A percentile compares a stretch with the other conserved stretches of the same genome.
Evolutionary conservation across 2,797 vertebrate genomes (phyloP).

Genomic region (Lycodopsis pacificus): DNA sequence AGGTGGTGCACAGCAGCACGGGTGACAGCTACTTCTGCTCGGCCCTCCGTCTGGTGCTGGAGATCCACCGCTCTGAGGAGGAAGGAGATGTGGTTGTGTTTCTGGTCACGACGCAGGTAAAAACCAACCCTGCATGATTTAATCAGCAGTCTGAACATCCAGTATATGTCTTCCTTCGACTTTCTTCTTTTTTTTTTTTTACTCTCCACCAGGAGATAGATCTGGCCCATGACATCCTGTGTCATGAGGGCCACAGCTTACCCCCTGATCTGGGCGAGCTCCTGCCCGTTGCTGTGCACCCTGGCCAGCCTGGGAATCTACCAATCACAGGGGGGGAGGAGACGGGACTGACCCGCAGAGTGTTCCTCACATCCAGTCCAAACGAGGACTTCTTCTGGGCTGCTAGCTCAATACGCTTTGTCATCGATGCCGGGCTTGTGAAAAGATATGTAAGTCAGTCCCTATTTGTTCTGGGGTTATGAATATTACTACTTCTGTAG

Average conservation of each 20-base stretch:
- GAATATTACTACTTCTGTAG: neutral
- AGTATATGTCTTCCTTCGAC: constrained; percentile 13
- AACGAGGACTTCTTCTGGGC: constrained; percentile 88
- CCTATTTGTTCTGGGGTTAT: neutral
- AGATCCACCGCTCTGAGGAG: constrained; percentile 87
- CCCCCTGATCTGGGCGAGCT: constrained; percentile 84
- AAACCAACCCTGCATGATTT: neutral
- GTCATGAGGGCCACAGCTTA: constrained; percentile 81
- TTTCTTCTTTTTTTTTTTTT: neutral
- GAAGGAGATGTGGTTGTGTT: constrained; percentile 88
- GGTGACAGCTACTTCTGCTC: constrained; percentile 83
- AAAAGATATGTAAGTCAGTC: constrained; percentile 82
- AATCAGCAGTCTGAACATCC: neutral
- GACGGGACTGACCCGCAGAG: constrained; percentile 76
- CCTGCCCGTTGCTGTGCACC: constrained; percentile 85
- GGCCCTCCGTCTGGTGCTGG: constrained; percentile 85
- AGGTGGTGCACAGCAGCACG: constrained; percentile 85
- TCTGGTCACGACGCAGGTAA: constrained; percentile 87
- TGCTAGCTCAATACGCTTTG: constrained; percentile 82
- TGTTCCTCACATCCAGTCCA: constrained; percentile 88
- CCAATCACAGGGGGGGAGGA: constrained; percentile 64
- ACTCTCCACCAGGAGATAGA: constrained; percentile 86
- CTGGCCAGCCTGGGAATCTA: constrained; percentile 76
- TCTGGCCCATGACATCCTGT: constrained; percentile 85
- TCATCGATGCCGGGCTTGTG: constrained; percentile 90